Conservation (phyloP, 2,113 vertebrate species). For the Saguinus midas region DNA sequence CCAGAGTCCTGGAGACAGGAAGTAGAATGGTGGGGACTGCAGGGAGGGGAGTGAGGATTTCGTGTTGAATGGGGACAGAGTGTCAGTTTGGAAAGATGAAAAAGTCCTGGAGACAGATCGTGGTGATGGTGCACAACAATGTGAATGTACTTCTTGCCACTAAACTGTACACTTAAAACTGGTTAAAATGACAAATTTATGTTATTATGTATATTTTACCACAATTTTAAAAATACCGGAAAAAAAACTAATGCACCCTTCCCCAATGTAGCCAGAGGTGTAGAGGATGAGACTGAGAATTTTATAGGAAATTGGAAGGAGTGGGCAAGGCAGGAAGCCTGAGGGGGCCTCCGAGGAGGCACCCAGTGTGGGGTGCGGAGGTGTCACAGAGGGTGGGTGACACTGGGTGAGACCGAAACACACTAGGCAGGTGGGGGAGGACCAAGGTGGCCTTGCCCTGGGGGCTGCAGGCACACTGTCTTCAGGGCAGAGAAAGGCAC, state of each 20-base stretch:
- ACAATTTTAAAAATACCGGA: background rate
- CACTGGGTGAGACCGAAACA: background rate
- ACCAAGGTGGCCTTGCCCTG: background rate
- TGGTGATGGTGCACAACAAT: background rate
- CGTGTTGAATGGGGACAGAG: background rate
- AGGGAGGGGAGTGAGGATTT: background rate
- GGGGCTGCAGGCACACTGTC: background rate
- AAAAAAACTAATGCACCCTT: background rate
- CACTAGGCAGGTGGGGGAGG: background rate
- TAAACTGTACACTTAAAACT: background rate
- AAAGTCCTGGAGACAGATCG: background rate
- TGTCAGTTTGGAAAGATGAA: background rate
- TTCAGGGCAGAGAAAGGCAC: background rate
- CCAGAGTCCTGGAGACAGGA: background rate
- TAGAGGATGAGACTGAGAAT: background rate
- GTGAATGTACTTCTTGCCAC: background rate
- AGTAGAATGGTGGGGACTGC: background rate
- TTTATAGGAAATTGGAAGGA: background rate
- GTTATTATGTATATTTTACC: background rate
- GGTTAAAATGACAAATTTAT: background rate
- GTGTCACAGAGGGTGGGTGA: too few relatives aligned
- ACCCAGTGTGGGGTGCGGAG: background rate
- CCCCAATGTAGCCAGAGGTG: background rate
- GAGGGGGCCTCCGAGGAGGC: too few relatives aligned
- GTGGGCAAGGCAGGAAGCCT: accelerated